A percentile compares a stretch with the other conserved stretches of the same genome.
These are phyloP conservation scores for Hypena proboscidalis DNA, from an alignment of 2,888 invertebrate genomes.

Conservation along the genomic window DNA sequence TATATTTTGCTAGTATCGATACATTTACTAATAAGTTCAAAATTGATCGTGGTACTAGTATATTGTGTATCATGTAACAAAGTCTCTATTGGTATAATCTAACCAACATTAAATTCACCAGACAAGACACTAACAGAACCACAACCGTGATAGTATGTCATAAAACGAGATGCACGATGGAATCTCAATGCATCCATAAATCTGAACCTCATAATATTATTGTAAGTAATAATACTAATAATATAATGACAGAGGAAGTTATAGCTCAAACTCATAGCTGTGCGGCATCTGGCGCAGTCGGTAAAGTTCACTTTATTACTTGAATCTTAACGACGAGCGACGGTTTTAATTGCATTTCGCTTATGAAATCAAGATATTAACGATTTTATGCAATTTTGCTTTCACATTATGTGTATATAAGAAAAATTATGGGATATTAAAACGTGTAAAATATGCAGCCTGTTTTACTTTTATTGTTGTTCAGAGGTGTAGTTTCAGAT, in stretches of 20 bases:
- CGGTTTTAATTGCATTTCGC: slow-evolving; percentile 27
- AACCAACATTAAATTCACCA: too few species aligned
- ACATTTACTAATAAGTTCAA: too few species aligned
- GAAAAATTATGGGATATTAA: too few species aligned
- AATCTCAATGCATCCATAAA: neutral
- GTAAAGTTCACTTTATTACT: slow-evolving; percentile 41
- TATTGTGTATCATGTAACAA: too few species aligned
- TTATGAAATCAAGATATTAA: slow-evolving; percentile 20
- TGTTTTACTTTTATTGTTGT: too few species aligned
- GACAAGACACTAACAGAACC: too few species aligned
- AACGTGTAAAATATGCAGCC: too few species aligned
- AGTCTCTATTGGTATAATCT: too few species aligned
- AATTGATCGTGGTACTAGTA: too few species aligned
- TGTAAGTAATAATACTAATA: slow-evolving; percentile 12
- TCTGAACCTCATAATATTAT: slow-evolving; percentile 8
- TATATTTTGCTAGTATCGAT: too few species aligned
- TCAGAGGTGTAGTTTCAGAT: too few species aligned
- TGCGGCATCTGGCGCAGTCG: slow-evolving; percentile 39
- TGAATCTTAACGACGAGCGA: slow-evolving; percentile 33
- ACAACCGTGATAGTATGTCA: too few species aligned
- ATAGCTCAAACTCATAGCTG: slow-evolving; percentile 40
- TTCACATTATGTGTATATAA: neutral
- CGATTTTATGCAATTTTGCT: slow-evolving; percentile 8
- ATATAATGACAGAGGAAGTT: slow-evolving; percentile 18
- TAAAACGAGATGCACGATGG: neutral